Evolutionary conservation across 2,797 vertebrate genomes (phyloP), one percentile per base, ranked within the genome.

Genomic region (Podarcis lilfordi): DNA sequence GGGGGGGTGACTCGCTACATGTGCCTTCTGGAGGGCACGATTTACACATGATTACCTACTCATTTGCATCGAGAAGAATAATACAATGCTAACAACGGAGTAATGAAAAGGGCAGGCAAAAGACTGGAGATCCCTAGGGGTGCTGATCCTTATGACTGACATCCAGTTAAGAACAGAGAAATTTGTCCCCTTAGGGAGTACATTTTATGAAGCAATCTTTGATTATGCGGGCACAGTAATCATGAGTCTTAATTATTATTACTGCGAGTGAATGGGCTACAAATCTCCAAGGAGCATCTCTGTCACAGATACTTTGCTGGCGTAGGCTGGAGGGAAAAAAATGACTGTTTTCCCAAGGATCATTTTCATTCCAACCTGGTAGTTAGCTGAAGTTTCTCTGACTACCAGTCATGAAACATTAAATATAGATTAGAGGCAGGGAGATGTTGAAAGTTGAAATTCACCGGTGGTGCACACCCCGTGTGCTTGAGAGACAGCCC

Each of bases 171-270:
- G 93, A 96, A 93, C 86, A 90, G 94, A 95, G 95, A 92, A 89
- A 94, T 90, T 92, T 0, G 59, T 95, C 93, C 94, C 96, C 95
- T 89, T 92, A 25, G 94, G 96, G 96, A 96, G 85, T 88, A 88
- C 88, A 95, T 96, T 96, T 96, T 97, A 95, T 96, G 95, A 96
- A 95, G 95, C 87, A 74, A 97, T 97, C 96, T 98, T 96, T 97
- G 97, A 98, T 97, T 98, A 96, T 95, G 95, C 97, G 94, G 96
- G 97, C 96, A 96, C 94, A 96, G 96, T 95, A 96, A 98, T 97
- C 97, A 97, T 27, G 92, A 97, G 95, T 93, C 96, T 90, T 98
- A 97, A 98, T 98, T 96, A 97, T 97, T 96, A 98, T 97, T 96
- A 94, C 96, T 96, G 95, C 95, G 76, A 95, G 94, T 96, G 96